Conservation (phyloP, 2,797 vertebrate genomes). For the Halcyon chelicuti region DNA sequence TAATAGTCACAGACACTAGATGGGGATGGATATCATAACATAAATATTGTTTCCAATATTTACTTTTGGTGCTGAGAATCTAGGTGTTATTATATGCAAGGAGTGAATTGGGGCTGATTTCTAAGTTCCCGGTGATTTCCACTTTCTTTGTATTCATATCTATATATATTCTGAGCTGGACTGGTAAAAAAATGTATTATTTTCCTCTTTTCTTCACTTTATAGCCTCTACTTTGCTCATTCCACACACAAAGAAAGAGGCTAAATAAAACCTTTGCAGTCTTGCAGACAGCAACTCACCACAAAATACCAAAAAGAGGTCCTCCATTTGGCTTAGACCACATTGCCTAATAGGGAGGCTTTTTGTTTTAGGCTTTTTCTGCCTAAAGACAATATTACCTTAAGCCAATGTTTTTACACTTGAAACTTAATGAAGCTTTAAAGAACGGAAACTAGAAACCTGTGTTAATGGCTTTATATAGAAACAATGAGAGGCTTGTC, state of each 20-base stretch:
- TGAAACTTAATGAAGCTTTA: background rate
- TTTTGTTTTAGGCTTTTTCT: background rate
- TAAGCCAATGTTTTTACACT: background rate
- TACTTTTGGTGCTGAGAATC: background rate
- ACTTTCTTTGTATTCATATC: background rate
- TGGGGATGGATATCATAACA: background rate
- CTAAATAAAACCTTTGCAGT: background rate
- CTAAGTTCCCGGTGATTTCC: background rate
- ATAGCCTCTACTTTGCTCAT: background rate
- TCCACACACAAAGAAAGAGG: background rate
- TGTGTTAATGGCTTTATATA: background rate
- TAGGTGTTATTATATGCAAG: background rate
- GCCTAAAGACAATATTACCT: background rate
- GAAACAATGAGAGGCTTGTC: background rate
- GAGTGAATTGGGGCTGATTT: background rate
- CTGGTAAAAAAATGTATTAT: background rate
- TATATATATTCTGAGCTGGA: background rate
- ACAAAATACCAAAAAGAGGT: background rate
- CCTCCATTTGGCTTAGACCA: accelerated
- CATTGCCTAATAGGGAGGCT: background rate
- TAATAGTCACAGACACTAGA: conserved; percentile 2
- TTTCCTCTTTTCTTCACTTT: background rate
- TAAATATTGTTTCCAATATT: background rate
- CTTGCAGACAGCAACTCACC: background rate
- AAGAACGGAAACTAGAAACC: background rate